Evolutionary conservation across 2,888 invertebrate species (phyloP).

Genomic region (Polia nebulosa): DNA sequence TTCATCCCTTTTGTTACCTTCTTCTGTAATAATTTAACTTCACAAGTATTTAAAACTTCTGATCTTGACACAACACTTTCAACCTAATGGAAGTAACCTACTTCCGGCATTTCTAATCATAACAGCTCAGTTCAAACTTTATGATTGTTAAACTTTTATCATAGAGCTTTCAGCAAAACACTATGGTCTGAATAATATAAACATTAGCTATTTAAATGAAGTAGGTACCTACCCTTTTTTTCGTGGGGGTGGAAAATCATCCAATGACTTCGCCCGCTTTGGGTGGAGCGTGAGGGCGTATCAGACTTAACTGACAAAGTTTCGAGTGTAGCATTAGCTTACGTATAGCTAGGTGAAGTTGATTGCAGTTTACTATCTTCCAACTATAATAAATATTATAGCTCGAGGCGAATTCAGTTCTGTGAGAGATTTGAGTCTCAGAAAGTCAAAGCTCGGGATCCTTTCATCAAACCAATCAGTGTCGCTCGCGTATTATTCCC

Average conservation of each 20-base stretch:
- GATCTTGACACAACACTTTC: neutral
- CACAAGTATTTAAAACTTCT: conserved; percentile 12
- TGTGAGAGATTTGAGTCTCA: conserved; percentile 18
- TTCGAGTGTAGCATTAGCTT: neutral
- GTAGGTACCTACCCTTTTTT: too few species aligned
- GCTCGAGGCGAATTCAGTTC: neutral
- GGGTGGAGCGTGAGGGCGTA: too few species aligned
- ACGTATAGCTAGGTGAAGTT: neutral
- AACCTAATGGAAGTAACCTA: conserved; percentile 1
- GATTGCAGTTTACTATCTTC: neutral
- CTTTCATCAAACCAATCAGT: conserved; percentile 34
- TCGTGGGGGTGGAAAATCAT: too few species aligned
- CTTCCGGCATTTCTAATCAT: neutral
- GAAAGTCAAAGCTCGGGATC: conserved; percentile 26
- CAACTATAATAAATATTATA: neutral
- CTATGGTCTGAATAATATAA: neutral
- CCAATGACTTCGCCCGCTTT: too few species aligned
- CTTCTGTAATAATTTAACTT: neutral
- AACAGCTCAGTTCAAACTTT: neutral
- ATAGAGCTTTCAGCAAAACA: neutral
- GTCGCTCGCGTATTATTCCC: conserved; percentile 36
- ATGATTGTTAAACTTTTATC: neutral
- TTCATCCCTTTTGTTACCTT: neutral
- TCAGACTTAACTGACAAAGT: too few species aligned
- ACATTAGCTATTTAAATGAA: neutral